These are phyloP conservation scores for Drosophila ambigua DNA, from an alignment of 1,140 invertebrate genomes.

Conservation along the genomic window DNA sequence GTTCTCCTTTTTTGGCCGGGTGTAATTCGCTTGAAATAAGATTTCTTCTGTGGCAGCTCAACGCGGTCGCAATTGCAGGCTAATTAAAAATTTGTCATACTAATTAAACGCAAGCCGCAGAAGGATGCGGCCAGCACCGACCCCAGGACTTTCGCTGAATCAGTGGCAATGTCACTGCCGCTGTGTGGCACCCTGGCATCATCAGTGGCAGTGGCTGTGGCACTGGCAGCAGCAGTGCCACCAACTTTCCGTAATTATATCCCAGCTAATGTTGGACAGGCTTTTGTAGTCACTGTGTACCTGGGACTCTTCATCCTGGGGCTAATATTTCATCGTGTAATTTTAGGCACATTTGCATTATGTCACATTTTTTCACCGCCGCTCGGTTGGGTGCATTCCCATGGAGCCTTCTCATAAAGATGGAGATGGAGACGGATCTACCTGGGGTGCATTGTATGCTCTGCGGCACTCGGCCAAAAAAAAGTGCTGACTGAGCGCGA, in stretches of 20 bases:
- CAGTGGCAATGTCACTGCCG: slow-evolving; percentile 18
- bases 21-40: slow-evolving; percentile 74
- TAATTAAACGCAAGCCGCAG: slow-evolving; percentile 70
- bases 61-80: slow-evolving; percentile 70
- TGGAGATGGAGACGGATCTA: slow-evolving; percentile 12
- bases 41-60: slow-evolving; percentile 65
- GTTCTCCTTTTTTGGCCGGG: slow-evolving; percentile 40
- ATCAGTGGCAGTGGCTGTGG: slow-evolving; percentile 33
- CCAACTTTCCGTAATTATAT: slow-evolving; percentile 68
- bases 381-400: neutral
- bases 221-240: neutral
- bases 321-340: slow-evolving; percentile 66
- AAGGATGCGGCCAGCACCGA: slow-evolving; percentile 36
- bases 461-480: slow-evolving; percentile 23
- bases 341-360: slow-evolving; percentile 74
- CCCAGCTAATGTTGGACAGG: slow-evolving; percentile 52
- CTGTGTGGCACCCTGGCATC: neutral
- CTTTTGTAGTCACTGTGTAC: slow-evolving; percentile 19
- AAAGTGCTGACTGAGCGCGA: slow-evolving; percentile 63
- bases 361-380: slow-evolving; percentile 19
- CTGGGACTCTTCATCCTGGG: slow-evolving; percentile 17
- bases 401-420: no score
- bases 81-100: slow-evolving; percentile 82
- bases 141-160: slow-evolving; percentile 56
- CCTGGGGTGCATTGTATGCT: slow-evolving; percentile 45